Evolutionary conservation across 2,113 vertebrate genomes (phyloP).

Genomic region (Scartelaos histophorus): DNA sequence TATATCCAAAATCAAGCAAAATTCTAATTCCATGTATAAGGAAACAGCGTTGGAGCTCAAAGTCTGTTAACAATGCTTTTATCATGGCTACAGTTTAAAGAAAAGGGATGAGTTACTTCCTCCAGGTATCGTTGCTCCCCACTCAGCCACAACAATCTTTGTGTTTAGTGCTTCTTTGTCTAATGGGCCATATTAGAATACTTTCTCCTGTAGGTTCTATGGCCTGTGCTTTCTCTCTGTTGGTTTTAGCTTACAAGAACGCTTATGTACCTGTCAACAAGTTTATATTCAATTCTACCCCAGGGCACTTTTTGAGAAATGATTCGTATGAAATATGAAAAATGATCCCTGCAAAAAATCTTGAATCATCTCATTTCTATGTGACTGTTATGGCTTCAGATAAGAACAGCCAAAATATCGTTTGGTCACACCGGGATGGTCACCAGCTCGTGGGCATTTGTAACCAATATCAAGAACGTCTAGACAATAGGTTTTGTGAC

Average conservation of each 20-base stretch:
- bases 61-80: not conserved
- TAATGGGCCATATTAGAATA: constrained; percentile 62
- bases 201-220: constrained; percentile 38
- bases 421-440: not conserved
- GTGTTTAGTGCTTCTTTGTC: constrained; percentile 63
- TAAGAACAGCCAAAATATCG: not conserved
- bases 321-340: constrained; percentile 22
- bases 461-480: not conserved
- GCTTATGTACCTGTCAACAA: constrained; percentile 56
- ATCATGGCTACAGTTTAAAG: constrained; percentile 4
- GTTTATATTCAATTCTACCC: constrained; percentile 46
- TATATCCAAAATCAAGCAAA: too few species aligned
- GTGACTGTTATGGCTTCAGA: not conserved
- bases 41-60: not conserved
- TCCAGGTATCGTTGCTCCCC: constrained; percentile 50
- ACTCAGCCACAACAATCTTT: constrained; percentile 44
- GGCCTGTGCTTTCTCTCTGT: constrained; percentile 23
- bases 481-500: not conserved
- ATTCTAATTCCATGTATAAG: not conserved
- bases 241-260: constrained; percentile 66
- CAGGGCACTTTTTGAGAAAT: constrained; percentile 38
- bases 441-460: not conserved
- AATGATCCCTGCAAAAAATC: constrained; percentile 28
- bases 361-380: constrained; percentile 10
- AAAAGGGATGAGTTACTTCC: constrained; percentile 52